Evolutionary conservation across 2,113 vertebrate species (phyloP).

Genomic region (Phylloscopus whistleri): DNA sequence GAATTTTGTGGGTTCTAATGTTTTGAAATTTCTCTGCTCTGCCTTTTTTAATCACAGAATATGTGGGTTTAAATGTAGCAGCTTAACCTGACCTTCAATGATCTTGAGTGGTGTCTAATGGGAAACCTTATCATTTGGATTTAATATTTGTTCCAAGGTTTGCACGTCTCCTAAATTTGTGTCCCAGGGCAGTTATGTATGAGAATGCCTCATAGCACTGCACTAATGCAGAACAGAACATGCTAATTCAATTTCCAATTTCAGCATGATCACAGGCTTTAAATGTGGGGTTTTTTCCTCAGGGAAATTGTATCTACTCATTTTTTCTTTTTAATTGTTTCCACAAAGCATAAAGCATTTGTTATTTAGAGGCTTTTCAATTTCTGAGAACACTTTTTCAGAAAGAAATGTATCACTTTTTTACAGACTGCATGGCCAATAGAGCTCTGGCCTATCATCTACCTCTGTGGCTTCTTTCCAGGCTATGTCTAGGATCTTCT

Average conservation of each 20-base stretch:
- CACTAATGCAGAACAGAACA: background rate
- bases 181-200: background rate
- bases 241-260: background rate
- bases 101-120: background rate
- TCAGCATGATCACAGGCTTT: background rate
- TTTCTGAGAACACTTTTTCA: background rate
- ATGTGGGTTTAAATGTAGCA: background rate
- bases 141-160: background rate
- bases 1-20: background rate
- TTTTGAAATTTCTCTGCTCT: background rate
- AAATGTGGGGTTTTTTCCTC: background rate
- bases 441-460: background rate
- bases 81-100: background rate
- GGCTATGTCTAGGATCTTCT: fast-evolving
- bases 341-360: background rate
- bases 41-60: no score
- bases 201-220: no score
- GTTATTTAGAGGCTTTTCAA: background rate
- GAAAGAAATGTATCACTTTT: background rate
- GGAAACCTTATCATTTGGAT: background rate
- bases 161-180: background rate
- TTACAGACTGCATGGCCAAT: background rate
- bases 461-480: background rate
- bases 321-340: background rate
- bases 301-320: fast-evolving